Evolutionary conservation across 1,140 invertebrate species (phyloP), one percentile per base, ranked within the genome.

Genomic region (Heliconius himera): DNA sequence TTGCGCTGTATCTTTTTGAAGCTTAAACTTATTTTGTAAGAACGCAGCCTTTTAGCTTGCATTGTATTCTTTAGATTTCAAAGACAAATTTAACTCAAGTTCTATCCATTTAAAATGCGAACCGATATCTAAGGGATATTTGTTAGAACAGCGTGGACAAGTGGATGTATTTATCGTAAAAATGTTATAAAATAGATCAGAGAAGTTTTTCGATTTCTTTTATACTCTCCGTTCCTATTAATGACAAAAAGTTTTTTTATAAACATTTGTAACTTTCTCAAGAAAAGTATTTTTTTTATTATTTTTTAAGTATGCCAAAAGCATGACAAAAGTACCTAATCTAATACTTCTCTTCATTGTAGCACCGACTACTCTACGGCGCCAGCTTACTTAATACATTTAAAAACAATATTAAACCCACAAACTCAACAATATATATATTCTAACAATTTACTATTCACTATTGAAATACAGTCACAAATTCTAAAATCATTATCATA

Each of bases 1-100:
- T 72, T 75, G 73, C 60, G 38, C 20, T 71, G 70, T 74, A 78
- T 74, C 36, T 56, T 74, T 79, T 60, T 73, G 38, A 41, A 70
- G 74, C 66, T 76, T 76, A 70, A 70, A 76, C 13, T 76, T 70
- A 66, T 66, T 66, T 66, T 66, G 60, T 66, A 66, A 66, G 60
- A 66, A 66, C 22, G 22, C n/a, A 56, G n/a, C 54, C 20, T 56
- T 56, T 56, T 66, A 29, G 60, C 60, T 66, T 66, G 60, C 26
- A 66, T 66, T 66, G 60, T 66, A 56, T 56, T 56, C 51, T 54
- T 66, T 29, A 13, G 8, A 66, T 66, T 66, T 66, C 9, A 13
- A 66, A 66, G 3, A 66, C 18, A 66, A 66, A 66, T 66, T 66
- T 29, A 66, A 66, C 60, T 29, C 26, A 29, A 66, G 29, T 66